phyloP scores from a whole-genome alignment of 2,888 invertebrate species.

The Phortica magna region DNA sequence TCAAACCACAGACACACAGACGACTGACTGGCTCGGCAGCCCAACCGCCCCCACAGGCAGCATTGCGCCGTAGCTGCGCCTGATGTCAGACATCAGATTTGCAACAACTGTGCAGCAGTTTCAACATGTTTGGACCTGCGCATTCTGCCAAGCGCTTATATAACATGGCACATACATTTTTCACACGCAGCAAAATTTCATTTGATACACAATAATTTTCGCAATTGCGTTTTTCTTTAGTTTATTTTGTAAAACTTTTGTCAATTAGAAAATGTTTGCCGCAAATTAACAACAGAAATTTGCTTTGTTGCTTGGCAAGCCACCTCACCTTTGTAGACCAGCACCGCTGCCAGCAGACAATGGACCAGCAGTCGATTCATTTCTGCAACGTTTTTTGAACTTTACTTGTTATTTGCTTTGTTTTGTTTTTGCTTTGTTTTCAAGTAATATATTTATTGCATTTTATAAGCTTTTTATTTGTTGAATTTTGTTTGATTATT shows the following conservation, averaged over 20 bases:
- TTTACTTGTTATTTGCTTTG: constrained; percentile 35
- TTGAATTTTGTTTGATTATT: constrained; percentile 35
- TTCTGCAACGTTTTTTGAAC: constrained; percentile 42
- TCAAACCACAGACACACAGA: constrained; percentile 23
- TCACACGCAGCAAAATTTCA: constrained; percentile 41
- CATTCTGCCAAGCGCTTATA: constrained; percentile 67
- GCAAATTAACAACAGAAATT: constrained; percentile 38
- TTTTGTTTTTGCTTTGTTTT: constrained; percentile 16
- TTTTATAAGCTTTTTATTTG: constrained; percentile 42
- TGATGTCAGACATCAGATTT: not conserved
- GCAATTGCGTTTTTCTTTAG: too few relatives aligned
- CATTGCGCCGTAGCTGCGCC: constrained; percentile 21
- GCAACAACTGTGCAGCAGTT: constrained; percentile 13
- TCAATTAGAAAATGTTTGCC: constrained; percentile 34
- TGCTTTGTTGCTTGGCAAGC: constrained; percentile 1
- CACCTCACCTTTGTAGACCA: constrained; percentile 72
- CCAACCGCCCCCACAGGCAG: constrained; percentile 26
- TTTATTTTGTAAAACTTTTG: too few relatives aligned
- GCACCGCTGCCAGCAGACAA: constrained; percentile 72
- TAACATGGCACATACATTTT: constrained; percentile 69
- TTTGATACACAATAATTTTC: too few relatives aligned
- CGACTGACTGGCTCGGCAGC: constrained; percentile 43
- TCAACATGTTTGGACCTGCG: constrained; percentile 58
- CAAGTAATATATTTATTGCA: constrained; percentile 42
- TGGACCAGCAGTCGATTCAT: constrained; percentile 73